phyloP scores from a whole-genome alignment of 2,888 invertebrate species.

The Drosophila kanekoi region DNA sequence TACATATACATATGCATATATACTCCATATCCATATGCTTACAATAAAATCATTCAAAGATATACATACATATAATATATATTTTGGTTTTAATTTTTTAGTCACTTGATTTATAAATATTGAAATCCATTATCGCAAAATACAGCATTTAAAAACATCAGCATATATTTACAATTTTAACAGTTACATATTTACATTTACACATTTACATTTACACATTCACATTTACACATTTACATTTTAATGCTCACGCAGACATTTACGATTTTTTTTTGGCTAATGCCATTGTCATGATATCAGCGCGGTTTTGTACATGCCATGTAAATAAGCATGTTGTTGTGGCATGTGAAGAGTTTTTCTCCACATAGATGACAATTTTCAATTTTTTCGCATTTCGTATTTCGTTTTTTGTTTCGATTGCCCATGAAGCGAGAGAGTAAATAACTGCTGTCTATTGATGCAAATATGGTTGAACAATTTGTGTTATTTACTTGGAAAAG shows the following conservation, averaged over 20 bases:
- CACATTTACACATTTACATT: not conserved
- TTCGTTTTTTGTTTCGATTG: conserved; percentile 1
- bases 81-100: not conserved
- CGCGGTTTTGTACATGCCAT: conserved; percentile 58
- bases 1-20: too few species aligned
- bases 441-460: conserved; percentile 66
- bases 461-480: conserved; percentile 42
- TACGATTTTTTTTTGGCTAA: conserved; percentile 40
- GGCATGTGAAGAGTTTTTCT: conserved; percentile 45
- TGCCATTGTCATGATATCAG: conserved; percentile 35
- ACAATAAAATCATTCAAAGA: not conserved
- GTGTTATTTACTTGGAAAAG: conserved; percentile 18
- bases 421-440: conserved; percentile 36
- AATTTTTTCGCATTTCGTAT: conserved; percentile 11
- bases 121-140: conserved; percentile 7
- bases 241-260: conserved; percentile 1
- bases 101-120: not conserved
- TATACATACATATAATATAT: not conserved
- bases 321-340: conserved; percentile 57
- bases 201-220: too few species aligned
- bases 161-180: conserved; percentile 25
- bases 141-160: conserved; percentile 9
- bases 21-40: too few species aligned
- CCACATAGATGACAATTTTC: conserved; percentile 26
- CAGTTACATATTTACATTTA: not conserved